Evolutionary conservation across 2,888 invertebrate species (phyloP).

Genomic region (Archips xylosteana): DNA sequence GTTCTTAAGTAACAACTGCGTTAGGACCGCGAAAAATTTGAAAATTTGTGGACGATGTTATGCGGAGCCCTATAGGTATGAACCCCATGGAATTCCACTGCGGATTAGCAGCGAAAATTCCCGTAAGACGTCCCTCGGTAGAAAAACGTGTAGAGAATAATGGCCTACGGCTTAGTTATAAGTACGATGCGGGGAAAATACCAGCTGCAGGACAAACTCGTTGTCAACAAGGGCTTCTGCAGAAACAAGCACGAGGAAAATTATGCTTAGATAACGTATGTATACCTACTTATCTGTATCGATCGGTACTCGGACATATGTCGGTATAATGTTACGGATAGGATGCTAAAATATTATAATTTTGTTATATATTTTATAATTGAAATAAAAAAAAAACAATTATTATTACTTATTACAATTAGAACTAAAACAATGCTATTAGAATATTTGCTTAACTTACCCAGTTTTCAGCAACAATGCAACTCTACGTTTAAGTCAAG

Average conservation of each 20-base stretch:
- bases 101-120: background rate
- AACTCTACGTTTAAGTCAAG: background rate
- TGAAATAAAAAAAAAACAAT: too few relatives aligned
- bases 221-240: background rate
- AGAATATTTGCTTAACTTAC: background rate
- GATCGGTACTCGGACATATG: too few relatives aligned
- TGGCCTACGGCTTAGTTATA: constrained; percentile 9
- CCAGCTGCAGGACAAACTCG: constrained; percentile 13
- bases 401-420: too few relatives aligned
- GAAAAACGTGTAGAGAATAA: constrained; percentile 17
- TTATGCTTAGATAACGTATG: background rate
- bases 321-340: too few relatives aligned
- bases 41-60: background rate
- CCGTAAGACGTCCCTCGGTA: background rate
- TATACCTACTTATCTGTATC: background rate
- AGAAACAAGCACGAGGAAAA: constrained; percentile 8
- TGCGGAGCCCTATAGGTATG: background rate
- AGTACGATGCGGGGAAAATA: background rate
- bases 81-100: background rate
- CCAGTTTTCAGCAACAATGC: background rate
- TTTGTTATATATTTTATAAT: too few relatives aligned
- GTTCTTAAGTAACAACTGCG: background rate
- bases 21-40: background rate
- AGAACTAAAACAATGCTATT: too few relatives aligned
- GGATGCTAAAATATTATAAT: too few relatives aligned